These are phyloP conservation scores for Dromaius novaehollandiae DNA, from an alignment of 2,113 vertebrate species.

Conservation along the genomic window DNA sequence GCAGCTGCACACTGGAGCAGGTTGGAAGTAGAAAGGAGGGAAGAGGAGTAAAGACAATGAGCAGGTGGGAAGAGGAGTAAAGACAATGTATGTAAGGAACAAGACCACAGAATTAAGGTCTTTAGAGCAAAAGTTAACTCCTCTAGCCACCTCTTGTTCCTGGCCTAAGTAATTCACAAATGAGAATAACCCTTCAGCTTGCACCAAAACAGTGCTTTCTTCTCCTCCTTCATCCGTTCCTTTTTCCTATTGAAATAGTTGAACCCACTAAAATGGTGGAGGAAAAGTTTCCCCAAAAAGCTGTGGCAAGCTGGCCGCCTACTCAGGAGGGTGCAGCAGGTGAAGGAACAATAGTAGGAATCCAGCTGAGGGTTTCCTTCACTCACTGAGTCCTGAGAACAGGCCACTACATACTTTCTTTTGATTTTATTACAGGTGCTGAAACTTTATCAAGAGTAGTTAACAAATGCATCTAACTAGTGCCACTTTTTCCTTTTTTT, in stretches of 20 bases:
- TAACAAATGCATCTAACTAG: not conserved
- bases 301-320: not conserved
- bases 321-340: not conserved
- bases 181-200: not conserved
- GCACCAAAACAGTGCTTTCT: no score
- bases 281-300: not conserved
- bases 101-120: not conserved
- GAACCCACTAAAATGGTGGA: not conserved
- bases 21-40: not conserved
- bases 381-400: not conserved
- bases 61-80: not conserved
- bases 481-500: not conserved
- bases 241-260: not conserved
- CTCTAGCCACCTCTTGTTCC: not conserved
- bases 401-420: not conserved
- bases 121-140: not conserved
- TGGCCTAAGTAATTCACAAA: not conserved
- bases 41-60: not conserved
- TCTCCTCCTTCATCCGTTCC: not conserved
- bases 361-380: not conserved
- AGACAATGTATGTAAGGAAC: not conserved
- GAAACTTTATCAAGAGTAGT: not conserved
- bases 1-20: not conserved
- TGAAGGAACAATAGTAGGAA: not conserved
- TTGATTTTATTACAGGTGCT: not conserved